phyloP scores from a whole-genome alignment of 1,140 invertebrate species.

The Idris sp. region DNA sequence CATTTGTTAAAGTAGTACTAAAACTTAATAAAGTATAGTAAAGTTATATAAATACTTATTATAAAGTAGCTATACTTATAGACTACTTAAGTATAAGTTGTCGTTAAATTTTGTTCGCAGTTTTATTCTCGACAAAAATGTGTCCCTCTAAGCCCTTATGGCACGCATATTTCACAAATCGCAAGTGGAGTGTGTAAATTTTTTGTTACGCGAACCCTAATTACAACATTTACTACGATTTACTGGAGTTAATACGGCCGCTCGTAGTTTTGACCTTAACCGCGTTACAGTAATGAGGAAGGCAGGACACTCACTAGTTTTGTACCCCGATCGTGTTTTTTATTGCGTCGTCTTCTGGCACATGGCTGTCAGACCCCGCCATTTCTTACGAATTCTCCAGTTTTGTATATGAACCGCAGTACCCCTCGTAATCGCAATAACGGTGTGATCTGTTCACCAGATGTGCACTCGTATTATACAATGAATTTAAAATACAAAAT shows the following conservation, averaged over 20 bases:
- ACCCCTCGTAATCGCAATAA: conserved; percentile 44
- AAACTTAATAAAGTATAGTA: too few relatives aligned
- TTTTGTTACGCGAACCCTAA: conserved; percentile 35
- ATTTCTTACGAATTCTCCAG: conserved; percentile 62
- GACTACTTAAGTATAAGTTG: too few relatives aligned
- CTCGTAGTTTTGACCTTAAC: conserved; percentile 45
- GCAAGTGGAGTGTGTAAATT: conserved; percentile 21
- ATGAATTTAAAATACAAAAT: conserved; percentile 28
- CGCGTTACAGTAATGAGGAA: conserved; percentile 48
- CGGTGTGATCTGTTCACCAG: conserved; percentile 64
- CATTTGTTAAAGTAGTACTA: too few relatives aligned
- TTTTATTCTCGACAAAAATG: conserved; percentile 23
- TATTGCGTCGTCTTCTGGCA: conserved; percentile 25
- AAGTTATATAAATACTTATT: too few relatives aligned
- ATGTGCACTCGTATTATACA: conserved; percentile 62
- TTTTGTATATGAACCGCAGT: conserved; percentile 60
- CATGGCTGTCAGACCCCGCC: conserved; percentile 52
- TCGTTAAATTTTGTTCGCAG: too few relatives aligned
- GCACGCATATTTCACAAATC: conserved; percentile 29
- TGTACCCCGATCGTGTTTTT: conserved; percentile 49
- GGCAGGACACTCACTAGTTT: conserved; percentile 49
- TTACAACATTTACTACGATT: conserved; percentile 38
- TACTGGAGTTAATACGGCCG: conserved; percentile 27
- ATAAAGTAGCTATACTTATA: too few relatives aligned
- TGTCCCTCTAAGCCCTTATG: conserved; percentile 25